phyloP scores from a whole-genome alignment of 2,888 invertebrate genomes.

The Lordiphosa andalusiaca region DNA sequence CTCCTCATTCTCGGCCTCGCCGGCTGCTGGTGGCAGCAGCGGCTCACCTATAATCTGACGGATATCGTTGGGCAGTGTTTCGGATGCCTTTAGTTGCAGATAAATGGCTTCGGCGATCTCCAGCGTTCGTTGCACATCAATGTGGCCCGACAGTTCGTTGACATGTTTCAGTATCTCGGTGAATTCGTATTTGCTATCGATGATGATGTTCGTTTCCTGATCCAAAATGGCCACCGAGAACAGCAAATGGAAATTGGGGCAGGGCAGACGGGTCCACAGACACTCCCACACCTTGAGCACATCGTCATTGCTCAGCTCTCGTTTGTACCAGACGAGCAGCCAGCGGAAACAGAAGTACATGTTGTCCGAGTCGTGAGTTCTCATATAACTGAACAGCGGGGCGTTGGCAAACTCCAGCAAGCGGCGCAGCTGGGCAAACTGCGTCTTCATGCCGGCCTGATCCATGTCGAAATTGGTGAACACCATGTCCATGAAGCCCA shows the following conservation, averaged over 20 bases:
- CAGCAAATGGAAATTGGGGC: constrained; percentile 96
- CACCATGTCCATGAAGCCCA: constrained; percentile 97
- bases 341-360: constrained; percentile 99
- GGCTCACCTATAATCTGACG: constrained; percentile 86
- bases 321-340: constrained; percentile 96
- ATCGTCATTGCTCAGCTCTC: constrained; percentile 93
- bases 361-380: constrained; percentile 85
- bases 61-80: constrained; percentile 86
- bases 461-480: constrained; percentile 97
- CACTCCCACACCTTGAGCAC: constrained; percentile 97
- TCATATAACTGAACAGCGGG: constrained; percentile 91
- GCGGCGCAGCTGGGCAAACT: constrained; percentile 91
- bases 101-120: constrained; percentile 95
- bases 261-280: constrained; percentile 96
- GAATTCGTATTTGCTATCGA: constrained; percentile 95
- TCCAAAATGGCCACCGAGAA: constrained; percentile 96
- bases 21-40: constrained; percentile 42
- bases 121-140: constrained; percentile 90
- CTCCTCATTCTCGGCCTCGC: constrained; percentile 27
- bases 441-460: constrained; percentile 97
- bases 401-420: constrained; percentile 91
- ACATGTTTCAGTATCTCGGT: constrained; percentile 98
- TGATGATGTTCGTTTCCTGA: constrained; percentile 91
- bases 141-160: constrained; percentile 94
- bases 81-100: constrained; percentile 89